A percentile compares a stretch with the other conserved stretches of the same genome.
Conservation (phyloP, 2,888 invertebrate species). For the Bhutanitis thaidina region DNA sequence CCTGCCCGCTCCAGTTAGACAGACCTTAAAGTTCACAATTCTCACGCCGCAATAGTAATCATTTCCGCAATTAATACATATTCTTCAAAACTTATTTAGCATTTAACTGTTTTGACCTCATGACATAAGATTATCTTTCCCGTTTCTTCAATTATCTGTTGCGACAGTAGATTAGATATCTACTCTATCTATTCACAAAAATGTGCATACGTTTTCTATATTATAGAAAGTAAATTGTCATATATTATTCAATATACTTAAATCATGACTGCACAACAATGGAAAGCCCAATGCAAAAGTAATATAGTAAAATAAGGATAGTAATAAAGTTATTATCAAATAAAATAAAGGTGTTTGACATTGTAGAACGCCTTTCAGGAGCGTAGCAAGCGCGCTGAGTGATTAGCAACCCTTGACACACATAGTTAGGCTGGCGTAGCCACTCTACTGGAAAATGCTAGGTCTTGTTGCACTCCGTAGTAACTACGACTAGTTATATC, state of each 20-base stretch:
- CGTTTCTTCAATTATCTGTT: no score
- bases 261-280: no score
- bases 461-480: constrained; percentile 51
- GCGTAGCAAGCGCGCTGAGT: constrained; percentile 63
- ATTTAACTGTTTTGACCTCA: no score
- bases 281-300: no score
- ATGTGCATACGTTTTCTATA: no score
- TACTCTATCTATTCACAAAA: no score
- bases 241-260: no score
- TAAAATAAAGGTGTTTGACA: constrained; percentile 20
- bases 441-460: constrained; percentile 74
- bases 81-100: no score
- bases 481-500: neutral
- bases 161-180: no score
- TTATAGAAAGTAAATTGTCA: no score
- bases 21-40: constrained; percentile 61
- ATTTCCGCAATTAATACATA: constrained; percentile 46
- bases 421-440: constrained; percentile 49
- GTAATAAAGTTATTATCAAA: neutral
- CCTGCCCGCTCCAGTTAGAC: constrained; percentile 73
- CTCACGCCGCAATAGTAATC: constrained; percentile 30
- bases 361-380: constrained; percentile 51
- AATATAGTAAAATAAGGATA: no score
- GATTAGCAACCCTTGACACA: constrained; percentile 76
- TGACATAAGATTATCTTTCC: no score